phyloP scores from a whole-genome alignment of 64 coral and sea anemone genomes.

The Dendronephthya gigantea region DNA sequence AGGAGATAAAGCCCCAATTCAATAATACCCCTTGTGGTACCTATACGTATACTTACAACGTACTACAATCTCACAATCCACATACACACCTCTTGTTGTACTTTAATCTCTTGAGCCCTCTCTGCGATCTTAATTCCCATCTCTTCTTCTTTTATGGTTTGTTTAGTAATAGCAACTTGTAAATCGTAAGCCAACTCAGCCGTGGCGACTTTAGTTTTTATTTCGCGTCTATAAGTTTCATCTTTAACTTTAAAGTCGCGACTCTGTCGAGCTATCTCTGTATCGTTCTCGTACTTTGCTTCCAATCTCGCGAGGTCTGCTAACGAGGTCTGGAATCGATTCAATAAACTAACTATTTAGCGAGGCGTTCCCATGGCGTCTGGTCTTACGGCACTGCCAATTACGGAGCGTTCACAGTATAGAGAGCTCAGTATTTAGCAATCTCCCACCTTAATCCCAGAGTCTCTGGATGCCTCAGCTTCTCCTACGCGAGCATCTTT shows the following conservation, averaged over 20 bases:
- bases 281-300: slow-evolving; percentile 91
- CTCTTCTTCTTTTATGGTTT: slow-evolving; percentile 84
- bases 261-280: slow-evolving; percentile 61
- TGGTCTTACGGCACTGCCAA: too few relatives aligned
- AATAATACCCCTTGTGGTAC: too few relatives aligned
- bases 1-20: too few relatives aligned
- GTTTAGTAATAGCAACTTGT: slow-evolving; percentile 77
- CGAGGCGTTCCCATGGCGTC: too few relatives aligned
- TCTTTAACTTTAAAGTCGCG: slow-evolving; percentile 90
- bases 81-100: slow-evolving; percentile 61
- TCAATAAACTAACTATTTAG: not conserved
- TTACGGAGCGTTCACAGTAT: too few relatives aligned
- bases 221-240: slow-evolving; percentile 71
- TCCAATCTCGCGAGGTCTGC: slow-evolving; percentile 73
- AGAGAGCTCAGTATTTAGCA: not conserved
- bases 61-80: too few relatives aligned
- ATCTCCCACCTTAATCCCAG: slow-evolving; percentile 49
- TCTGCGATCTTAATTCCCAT: slow-evolving; percentile 89
- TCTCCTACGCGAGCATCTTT: slow-evolving; percentile 48
- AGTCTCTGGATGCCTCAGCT: slow-evolving; percentile 51
- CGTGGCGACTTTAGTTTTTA: slow-evolving; percentile 72
- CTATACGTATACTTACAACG: too few relatives aligned
- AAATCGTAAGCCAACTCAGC: slow-evolving; percentile 71
- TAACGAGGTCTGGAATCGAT: slow-evolving; percentile 62
- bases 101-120: slow-evolving; percentile 86